Evolutionary conservation across 2,797 vertebrate genomes (phyloP), one percentile per base, ranked within the genome.

Genomic region (Molothrus ater): DNA sequence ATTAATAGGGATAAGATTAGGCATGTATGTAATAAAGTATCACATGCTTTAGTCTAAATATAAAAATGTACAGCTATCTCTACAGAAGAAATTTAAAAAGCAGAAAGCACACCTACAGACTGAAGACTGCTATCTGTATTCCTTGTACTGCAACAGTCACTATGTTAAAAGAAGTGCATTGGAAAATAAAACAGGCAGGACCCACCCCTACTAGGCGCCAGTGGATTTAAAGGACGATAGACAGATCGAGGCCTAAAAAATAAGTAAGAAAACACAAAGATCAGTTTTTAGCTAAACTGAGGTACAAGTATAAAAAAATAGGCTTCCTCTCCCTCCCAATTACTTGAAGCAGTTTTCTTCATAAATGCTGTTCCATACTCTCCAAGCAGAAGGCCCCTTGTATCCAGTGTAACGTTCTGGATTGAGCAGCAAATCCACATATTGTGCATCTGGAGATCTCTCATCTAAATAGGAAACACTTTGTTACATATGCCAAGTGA

Each of bases 261-360:
- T 13, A 92, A 95, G 75, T 79, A 4, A 90, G 90, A 95, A 88
- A 94, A 95, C 43, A 63, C 45, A 90, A 86, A 93, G 71, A 84
- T 76, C 38, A 95, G 68, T 80, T 86, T 85, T 89, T 50, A 76
- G 59, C 60, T 88, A 71, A 51, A 92, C 1, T 82, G 60, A 88
- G 51, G 45, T 7, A 13, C 50, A 81, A 56, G 12, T 69, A 16
- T 54, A 93, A 92, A 59, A 57, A 92, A 82, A 70, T 0, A 73
- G 32, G 14, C 36, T 90, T 63, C 65, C 26, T 48, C 40, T 73
- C 76, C 59, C 73, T 71, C 53, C 53, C 68, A 74, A 90, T 98
- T 98, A 99, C 99, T 99, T 99, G 98, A 99, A 99, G 96, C 99
- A 99, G 98, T 99, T 99, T 94, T 99, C 99, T 93, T 99, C 99